Base-by-base conservation (phyloP, 2,888 invertebrate genomes). In the Bellardia pandia region DNA sequence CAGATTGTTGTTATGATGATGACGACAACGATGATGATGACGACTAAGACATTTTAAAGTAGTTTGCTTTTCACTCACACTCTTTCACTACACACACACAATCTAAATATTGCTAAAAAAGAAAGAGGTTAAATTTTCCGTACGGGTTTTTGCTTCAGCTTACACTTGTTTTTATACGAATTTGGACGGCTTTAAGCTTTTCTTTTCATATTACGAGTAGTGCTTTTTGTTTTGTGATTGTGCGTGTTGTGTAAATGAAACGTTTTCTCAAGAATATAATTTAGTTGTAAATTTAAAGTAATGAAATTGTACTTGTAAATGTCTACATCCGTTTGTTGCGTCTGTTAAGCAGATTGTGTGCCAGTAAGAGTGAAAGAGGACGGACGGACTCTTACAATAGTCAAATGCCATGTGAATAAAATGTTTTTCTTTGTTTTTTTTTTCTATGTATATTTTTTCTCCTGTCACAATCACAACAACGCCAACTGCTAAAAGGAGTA, bases 261-360 rank as follows among this genome's bases (percentile, higher is more conserved):
- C 37, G 14, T 51, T 40, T 84, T 72, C 64, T 72, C 48, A 80
- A 80, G 72, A 85, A 87, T 78, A 78, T 85, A 85, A 87, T 87
- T 85, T 82, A 78, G 81, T 81, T 87, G 85, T 78, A 85, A 87
- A 87, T 87, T 85, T 64, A 56, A 68, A 64, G 85, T 85, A 77
- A 87, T 85, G 77, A 85, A 85, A 85, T 81, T 86, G 45, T 60
- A 51, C 84, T 64, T 87, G 62, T 72, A 74, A 85, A 82, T 75
- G 72, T 76, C 76, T 69, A 77, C 75, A 83, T 68, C 56, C 72
- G 74, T 81, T 66, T 74, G 48, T 76, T 79, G n/a, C 40, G 66
- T 68, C 56, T 53, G 45, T 6, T 6, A 37, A 37, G 6, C 6
- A 37, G 37, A 37, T 37, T 37, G 37, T 37, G 37, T 37, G 37